Evolutionary conservation across 2,888 invertebrate genomes (phyloP), one percentile per base, ranked within the genome.

Genomic region (Liopterus haemorrhoidalis): DNA sequence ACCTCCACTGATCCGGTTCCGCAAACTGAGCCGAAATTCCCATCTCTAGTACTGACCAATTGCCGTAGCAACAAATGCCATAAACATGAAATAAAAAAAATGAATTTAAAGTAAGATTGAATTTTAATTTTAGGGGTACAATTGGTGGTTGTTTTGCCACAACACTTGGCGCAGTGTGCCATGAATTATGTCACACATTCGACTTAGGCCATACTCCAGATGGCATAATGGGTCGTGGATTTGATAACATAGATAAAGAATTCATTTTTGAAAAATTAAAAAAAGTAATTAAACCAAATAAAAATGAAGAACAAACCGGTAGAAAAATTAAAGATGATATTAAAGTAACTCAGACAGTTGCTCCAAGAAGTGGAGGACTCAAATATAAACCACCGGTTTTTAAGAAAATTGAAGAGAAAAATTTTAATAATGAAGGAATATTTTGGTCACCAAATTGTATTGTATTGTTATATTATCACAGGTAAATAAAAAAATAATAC

Each of bases 171-270:
- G 85, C 92, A 11, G 85, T 89, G 5, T 81, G 92, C 27, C 96
- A 96, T 66, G 96, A 96, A 72, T 73, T 96, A 33, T 90, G 90
- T 11, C 96, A 96, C 64, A 89, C 89, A 1, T 92, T 96, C 66
- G 92, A 94, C 68, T 75, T 96, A 45, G 94, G 92, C 0, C 95
- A 96, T 64, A 87, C 91, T 0, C 77, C 80, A 55, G 79, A 84
- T 54, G 95, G 95, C 12, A 86, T 96, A 46, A 96, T 96, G 96
- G 90, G 89, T 28, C 77, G 85, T 62, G 91, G 89, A 28, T 91
- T 90, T 63, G 88, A 90, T 64, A 82, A 87, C 56, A 76, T 91
- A 41, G 81, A 87, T 60, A 74, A 81, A 46, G 81, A 88, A 22
- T 88, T 91, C 60, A 73, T 79, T n/a, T 5, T 53, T 51, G 28